These are phyloP conservation scores for Oxyura jamaicensis DNA, from an alignment of 2,113 vertebrate genomes.

Conservation along the genomic window DNA sequence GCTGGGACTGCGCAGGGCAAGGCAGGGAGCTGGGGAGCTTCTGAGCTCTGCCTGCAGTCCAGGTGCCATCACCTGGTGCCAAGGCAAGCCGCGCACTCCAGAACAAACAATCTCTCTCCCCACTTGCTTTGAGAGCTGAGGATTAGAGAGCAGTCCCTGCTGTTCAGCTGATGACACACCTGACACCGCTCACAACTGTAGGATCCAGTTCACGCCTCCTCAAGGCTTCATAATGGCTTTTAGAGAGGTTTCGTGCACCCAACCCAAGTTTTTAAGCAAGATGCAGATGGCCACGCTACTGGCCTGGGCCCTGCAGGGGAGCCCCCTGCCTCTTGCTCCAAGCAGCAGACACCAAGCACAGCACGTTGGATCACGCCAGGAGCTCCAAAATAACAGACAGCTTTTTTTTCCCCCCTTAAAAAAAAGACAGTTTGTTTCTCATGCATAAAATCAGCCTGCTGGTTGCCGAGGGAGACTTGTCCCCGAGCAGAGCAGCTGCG, in stretches of 20 bases:
- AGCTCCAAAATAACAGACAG: background rate
- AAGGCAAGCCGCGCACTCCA: background rate
- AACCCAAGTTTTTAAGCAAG: background rate
- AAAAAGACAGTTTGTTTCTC: background rate
- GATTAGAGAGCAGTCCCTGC: background rate
- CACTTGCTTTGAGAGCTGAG: background rate
- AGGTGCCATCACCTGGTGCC: background rate
- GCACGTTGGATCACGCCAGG: rapidly evolving
- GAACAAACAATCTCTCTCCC: background rate
- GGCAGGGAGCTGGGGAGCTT: background rate
- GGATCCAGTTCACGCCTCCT: rapidly evolving
- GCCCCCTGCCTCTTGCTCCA: background rate
- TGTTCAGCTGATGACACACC: background rate
- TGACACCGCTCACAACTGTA: background rate
- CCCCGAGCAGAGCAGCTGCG: background rate
- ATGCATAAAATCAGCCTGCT: background rate
- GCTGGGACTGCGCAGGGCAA: background rate
- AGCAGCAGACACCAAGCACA: rapidly evolving
- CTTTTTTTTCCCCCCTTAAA: background rate
- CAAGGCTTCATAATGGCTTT: background rate
- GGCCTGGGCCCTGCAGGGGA: background rate
- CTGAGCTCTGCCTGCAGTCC: background rate
- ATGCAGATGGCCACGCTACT: rapidly evolving
- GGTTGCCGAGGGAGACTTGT: background rate
- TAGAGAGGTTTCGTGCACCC: background rate